Evolutionary conservation across 1,140 invertebrate genomes (phyloP).

Genomic region (Anoplophora glabripennis): DNA sequence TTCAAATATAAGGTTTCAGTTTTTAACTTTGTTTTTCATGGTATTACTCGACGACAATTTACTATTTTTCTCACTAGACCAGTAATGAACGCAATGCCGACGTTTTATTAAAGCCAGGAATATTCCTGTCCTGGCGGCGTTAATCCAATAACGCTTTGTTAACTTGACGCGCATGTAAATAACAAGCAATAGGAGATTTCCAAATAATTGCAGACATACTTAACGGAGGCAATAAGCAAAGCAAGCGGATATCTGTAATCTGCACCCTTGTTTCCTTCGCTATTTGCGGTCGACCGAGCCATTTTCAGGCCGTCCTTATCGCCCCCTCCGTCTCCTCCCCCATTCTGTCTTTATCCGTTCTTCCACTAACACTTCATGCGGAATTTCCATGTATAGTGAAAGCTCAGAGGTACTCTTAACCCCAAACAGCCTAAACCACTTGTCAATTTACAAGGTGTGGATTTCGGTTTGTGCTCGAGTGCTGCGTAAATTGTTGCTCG

Average conservation of each 20-base stretch:
- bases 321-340: slow-evolving; percentile 7
- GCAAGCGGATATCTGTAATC: slow-evolving; percentile 38
- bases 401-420: slow-evolving; percentile 24
- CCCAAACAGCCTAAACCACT: slow-evolving; percentile 21
- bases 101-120: too few species aligned
- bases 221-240: slow-evolving; percentile 1
- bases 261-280: slow-evolving; percentile 41
- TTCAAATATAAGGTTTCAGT: too few species aligned
- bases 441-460: slow-evolving; percentile 34
- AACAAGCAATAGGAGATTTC: slow-evolving; percentile 3
- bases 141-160: too few species aligned
- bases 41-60: too few species aligned
- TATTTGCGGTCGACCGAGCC: slow-evolving; percentile 38
- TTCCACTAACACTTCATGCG: slow-evolving; percentile 22
- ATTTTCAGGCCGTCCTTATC: slow-evolving; percentile 38
- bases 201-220: slow-evolving; percentile 7
- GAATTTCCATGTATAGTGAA: slow-evolving; percentile 29
- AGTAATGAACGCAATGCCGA: too few species aligned
- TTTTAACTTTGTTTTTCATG: too few species aligned
- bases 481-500: slow-evolving; percentile 24
- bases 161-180: slow-evolving; percentile 4
- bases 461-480: slow-evolving; percentile 26
- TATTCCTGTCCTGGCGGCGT: too few species aligned
- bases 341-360: slow-evolving; percentile 12
- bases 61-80: too few species aligned